Conservation (phyloP, 2,113 vertebrate species). For the Cololabis saira region DNA sequence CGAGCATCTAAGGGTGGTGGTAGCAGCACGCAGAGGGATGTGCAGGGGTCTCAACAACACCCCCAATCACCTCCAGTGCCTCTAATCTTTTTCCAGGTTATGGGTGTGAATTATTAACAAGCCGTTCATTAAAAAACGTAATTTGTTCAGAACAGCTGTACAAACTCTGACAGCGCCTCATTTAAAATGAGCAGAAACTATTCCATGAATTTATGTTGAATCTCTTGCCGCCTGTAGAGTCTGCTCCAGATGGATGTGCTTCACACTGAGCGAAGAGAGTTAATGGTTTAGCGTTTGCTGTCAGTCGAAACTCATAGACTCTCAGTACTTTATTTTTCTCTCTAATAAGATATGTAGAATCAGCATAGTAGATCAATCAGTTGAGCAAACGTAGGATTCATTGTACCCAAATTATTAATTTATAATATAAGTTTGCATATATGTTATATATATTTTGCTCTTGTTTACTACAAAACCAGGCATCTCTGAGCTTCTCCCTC, state of each 20-base stretch:
- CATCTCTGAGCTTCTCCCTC: constrained; percentile 66
- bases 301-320: constrained; percentile 26
- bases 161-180: constrained; percentile 35
- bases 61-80: constrained; percentile 44
- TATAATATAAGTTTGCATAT: neutral
- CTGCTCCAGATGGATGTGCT: constrained; percentile 59
- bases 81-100: constrained; percentile 53
- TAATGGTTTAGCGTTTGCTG: constrained; percentile 53
- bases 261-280: constrained; percentile 31
- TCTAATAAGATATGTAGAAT: constrained; percentile 6
- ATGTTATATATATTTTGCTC: constrained; percentile 33
- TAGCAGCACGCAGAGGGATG: constrained; percentile 53
- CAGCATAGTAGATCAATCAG: neutral
- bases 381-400: too few relatives aligned
- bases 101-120: constrained; percentile 59
- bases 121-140: constrained; percentile 56
- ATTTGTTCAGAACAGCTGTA: constrained; percentile 48
- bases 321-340: constrained; percentile 15
- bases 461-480: constrained; percentile 65
- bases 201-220: constrained; percentile 43
- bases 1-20: constrained; percentile 51
- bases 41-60: constrained; percentile 54
- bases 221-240: constrained; percentile 48
- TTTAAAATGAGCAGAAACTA: constrained; percentile 32
- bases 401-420: neutral